phyloP scores from a whole-genome alignment of 2,113 vertebrate genomes.

The Campylomormyrus tamandua region DNA sequence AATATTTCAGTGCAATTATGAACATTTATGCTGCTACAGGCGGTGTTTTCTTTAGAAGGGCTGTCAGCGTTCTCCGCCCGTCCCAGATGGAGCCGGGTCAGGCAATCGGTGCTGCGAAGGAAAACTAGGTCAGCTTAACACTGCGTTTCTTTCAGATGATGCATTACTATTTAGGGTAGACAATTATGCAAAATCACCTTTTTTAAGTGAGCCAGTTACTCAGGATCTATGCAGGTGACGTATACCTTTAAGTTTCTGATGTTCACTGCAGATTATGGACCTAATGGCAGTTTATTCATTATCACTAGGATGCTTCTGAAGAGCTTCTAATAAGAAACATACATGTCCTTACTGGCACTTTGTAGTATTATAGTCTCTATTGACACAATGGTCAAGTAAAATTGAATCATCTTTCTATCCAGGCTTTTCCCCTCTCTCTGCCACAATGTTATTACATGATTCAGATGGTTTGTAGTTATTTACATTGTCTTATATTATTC shows the following conservation, averaged over 20 bases:
- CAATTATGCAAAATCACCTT: background rate
- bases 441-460: background rate
- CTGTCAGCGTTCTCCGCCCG: background rate
- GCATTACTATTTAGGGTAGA: background rate
- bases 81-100: constrained; percentile 2
- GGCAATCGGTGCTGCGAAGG: background rate
- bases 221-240: background rate
- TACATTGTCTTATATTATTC: background rate
- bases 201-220: background rate
- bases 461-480: background rate
- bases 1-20: background rate
- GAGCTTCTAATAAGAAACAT: background rate
- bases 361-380: background rate
- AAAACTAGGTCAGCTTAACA: constrained; percentile 10
- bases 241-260: background rate
- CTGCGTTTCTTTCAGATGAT: constrained; percentile 5
- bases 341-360: background rate
- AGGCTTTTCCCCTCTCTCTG: background rate
- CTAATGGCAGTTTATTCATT: background rate
- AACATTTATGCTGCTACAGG: background rate
- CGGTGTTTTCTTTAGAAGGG: background rate
- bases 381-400: background rate
- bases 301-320: background rate
- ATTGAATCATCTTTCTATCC: background rate
- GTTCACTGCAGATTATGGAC: background rate